Conservation (phyloP, 2,113 vertebrate species). For the Notothenia rossii region DNA sequence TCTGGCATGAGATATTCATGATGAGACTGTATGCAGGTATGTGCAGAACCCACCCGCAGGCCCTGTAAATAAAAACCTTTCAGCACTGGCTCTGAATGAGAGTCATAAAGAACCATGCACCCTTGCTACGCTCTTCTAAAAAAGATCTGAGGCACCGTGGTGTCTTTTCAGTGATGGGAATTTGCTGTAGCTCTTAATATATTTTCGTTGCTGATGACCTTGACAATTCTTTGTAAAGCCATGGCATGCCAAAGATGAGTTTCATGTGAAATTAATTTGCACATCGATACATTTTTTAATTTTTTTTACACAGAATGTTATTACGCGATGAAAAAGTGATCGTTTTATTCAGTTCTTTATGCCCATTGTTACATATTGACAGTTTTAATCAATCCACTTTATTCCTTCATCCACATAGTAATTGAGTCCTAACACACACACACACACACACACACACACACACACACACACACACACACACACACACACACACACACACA, state of each 20-base stretch:
- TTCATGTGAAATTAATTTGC: too few species aligned
- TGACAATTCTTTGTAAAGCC: background rate
- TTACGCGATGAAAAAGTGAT: background rate
- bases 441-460: background rate
- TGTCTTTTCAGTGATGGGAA: background rate
- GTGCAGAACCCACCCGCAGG: conserved; percentile 22
- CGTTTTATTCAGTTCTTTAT: too few species aligned
- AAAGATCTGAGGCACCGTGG: background rate
- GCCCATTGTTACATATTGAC: too few species aligned
- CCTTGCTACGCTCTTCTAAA: conserved; percentile 10
- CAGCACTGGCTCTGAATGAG: conserved; percentile 18
- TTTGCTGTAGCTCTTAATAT: conserved; percentile 13
- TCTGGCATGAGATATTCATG: conserved; percentile 50
- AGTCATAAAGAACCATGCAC: conserved; percentile 35
- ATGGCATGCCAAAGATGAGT: too few species aligned
- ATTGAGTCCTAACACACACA: background rate
- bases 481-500: background rate
- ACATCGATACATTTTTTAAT: too few species aligned
- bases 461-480: background rate
- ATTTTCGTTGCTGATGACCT: background rate
- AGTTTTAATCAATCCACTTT: too few species aligned
- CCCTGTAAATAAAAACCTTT: conserved; percentile 53
- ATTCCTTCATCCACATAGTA: background rate
- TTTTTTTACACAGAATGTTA: too few species aligned
- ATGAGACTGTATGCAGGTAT: conserved; percentile 34